phyloP scores from a whole-genome alignment of 1,140 invertebrate genomes.

The Tribolium castaneum region DNA sequence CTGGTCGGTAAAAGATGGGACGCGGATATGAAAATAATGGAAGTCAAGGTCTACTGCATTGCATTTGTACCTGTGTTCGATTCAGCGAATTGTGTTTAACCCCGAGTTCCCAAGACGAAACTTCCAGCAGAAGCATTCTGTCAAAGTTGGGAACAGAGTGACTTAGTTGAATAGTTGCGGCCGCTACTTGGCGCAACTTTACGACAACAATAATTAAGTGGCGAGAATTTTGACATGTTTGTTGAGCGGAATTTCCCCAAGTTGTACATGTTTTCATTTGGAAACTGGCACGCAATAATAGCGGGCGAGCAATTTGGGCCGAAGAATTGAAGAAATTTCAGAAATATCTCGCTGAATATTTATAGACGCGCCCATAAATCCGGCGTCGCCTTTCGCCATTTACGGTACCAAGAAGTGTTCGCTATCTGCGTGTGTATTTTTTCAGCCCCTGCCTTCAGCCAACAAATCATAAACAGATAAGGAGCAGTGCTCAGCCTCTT shows the following conservation, averaged over 20 bases:
- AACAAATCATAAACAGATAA: conserved; percentile 48
- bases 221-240: conserved; percentile 38
- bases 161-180: conserved; percentile 52
- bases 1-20: conserved; percentile 33
- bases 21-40: conserved; percentile 25
- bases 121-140: conserved; percentile 41
- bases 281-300: conserved; percentile 20
- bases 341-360: neutral
- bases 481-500: conserved; percentile 17
- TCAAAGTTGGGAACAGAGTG: conserved; percentile 49
- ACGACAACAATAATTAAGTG: conserved; percentile 51
- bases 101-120: conserved; percentile 32
- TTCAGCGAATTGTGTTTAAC: neutral
- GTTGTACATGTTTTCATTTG: conserved; percentile 25
- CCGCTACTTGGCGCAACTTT: conserved; percentile 42
- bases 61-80: conserved; percentile 11
- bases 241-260: conserved; percentile 16
- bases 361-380: neutral
- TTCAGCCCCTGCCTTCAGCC: conserved; percentile 34
- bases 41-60: conserved; percentile 30
- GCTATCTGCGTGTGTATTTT: conserved; percentile 36
- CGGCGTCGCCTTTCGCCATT: neutral
- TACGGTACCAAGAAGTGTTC: conserved; percentile 15
- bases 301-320: neutral
- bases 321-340: neutral